Base-by-base conservation (phyloP, 2,113 vertebrate genomes). In the Eudyptes chrysolophus region DNA sequence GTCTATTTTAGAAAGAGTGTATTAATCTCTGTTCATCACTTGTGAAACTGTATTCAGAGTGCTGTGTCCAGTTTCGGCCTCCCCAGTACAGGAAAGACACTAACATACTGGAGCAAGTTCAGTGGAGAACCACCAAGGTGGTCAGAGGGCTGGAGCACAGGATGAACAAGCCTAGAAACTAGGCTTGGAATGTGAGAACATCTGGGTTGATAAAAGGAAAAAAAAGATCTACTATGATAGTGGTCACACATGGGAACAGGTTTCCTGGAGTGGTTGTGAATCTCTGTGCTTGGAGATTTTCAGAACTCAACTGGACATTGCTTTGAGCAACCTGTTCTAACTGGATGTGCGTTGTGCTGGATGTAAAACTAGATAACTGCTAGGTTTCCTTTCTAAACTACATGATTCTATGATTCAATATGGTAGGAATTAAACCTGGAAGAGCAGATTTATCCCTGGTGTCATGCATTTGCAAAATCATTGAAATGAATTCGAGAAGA, bases 161-260 rank as follows among this genome's bases (percentile, higher is more conserved):
- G 26, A 61, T 55, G 40, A 72, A 32, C 13, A 54, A 66, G 40
- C 10, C n/a, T 52, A 24, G 30, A 42, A 68, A 36, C 15, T 29
- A 40, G 21, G 12, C 19, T 57, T 72, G 16, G 49, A 82, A 55
- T 15, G 66, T 46, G 12, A 81, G 26, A 86, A 75, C 38, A 61
- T 34, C 6, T 61, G 13, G 2, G 9, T 32, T 0, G 0, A 30
- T 32, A 20, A 62, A 87, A 49, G 10, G 5, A 24, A 60, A 77
- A 55, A 55, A 38, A 16, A 26, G 0, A 13, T 29, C 20, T 46
- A 57, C 36, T 34, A 40, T 57, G 34, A 22, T 11, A 85, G 34
- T 40, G 9, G 7, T 71, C 29, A 54, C 10, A n/a, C 6, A 26
- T 9, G 8, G 6, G 10, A 64, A 65, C 4, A 17, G 2, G 9